Percentiles rank a stretch among this genome's conserved stretches.
phyloP scores from a whole-genome alignment of 2,888 invertebrate species.

The Epirrhoe tristata region DNA sequence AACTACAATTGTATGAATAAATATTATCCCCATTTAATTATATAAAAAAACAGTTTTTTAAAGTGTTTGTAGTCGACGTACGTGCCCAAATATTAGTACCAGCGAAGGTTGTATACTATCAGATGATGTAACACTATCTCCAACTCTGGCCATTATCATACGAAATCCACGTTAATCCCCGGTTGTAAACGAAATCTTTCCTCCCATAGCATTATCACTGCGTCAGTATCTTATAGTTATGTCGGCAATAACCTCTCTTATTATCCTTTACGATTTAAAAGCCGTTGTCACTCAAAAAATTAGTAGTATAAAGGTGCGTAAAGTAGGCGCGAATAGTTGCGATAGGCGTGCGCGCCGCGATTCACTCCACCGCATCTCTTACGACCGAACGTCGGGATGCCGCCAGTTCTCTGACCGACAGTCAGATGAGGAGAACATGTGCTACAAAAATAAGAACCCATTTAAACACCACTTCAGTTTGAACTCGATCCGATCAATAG shows the following conservation, averaged over 20 bases:
- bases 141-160: slow-evolving; percentile 67
- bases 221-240: slow-evolving; percentile 68
- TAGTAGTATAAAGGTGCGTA: slow-evolving; percentile 78
- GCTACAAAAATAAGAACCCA: slow-evolving; percentile 54
- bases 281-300: slow-evolving; percentile 78
- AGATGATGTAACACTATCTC: slow-evolving; percentile 70
- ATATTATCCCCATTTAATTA: no score
- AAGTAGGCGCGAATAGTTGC: slow-evolving; percentile 55
- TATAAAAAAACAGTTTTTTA: not conserved
- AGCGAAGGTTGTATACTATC: slow-evolving; percentile 51
- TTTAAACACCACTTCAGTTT: slow-evolving; percentile 50
- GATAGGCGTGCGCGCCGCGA: slow-evolving; percentile 73
- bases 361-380: slow-evolving; percentile 73
- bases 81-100: slow-evolving; percentile 28
- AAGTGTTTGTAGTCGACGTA: slow-evolving; percentile 12
- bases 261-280: slow-evolving; percentile 83
- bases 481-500: slow-evolving; percentile 53
- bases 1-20: not conserved
- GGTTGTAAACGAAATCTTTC: slow-evolving; percentile 81
- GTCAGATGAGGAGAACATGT: slow-evolving; percentile 61
- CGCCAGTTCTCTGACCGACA: slow-evolving; percentile 43
- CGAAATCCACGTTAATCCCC: slow-evolving; percentile 78
- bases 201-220: slow-evolving; percentile 68
- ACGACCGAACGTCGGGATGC: slow-evolving; percentile 75
- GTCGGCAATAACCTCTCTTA: slow-evolving; percentile 79